A percentile compares a stretch with the other conserved stretches of the same genome.
Conservation (phyloP, 1,140 invertebrate species). For the Drosophila melanogaster region Release_6_plus_ISO1_MT NT_033779.5:12151501-12152000, state of each 20-base stretch:
- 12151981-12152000: constrained; percentile 40
- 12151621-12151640: constrained; percentile 9
- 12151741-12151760: constrained; percentile 50
- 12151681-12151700: constrained; percentile 40
- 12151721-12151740: constrained; percentile 52
- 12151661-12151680: constrained; percentile 58
- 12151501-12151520: too few relatives aligned
- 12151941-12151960: constrained; percentile 37
- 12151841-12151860: constrained; percentile 29
- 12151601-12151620: background rate
- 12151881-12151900: constrained; percentile 16
- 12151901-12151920: constrained; percentile 47
- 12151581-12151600: background rate
- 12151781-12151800: constrained; percentile 8
- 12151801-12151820: background rate
- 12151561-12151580: background rate
- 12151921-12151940: constrained; percentile 62
- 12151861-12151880: constrained; percentile 27
- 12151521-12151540: too few relatives aligned
- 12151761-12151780: constrained; percentile 28
- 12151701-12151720: constrained; percentile 60
- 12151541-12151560: too few relatives aligned
- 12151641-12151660: constrained; percentile 35
- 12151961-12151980: background rate
- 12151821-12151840: background rate